A percentile compares a stretch with the other conserved stretches of the same genome.
These are phyloP conservation scores for Polymixis lichenea DNA, from an alignment of 2,888 invertebrate genomes.

Conservation along the genomic window DNA sequence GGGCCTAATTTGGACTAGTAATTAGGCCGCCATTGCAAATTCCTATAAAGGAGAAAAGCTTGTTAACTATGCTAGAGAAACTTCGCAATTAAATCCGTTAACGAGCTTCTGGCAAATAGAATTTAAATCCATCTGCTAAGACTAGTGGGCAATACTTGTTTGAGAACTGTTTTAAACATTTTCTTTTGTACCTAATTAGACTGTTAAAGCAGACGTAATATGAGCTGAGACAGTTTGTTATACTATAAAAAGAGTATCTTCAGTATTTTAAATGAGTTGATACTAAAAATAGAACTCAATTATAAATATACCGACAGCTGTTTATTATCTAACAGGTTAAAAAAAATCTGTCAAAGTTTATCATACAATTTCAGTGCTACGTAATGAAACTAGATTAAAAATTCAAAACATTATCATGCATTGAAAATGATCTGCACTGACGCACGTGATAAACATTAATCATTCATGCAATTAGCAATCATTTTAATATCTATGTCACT, in stretches of 20 bases:
- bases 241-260: background rate
- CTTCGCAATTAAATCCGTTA: conserved; percentile 70
- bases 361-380: background rate
- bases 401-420: conserved; percentile 32
- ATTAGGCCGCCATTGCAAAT: conserved; percentile 71
- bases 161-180: conserved; percentile 8
- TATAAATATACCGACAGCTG: background rate
- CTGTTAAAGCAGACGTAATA: background rate
- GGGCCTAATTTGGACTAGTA: conserved; percentile 68
- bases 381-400: conserved; percentile 41
- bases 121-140: conserved; percentile 60
- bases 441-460: conserved; percentile 48
- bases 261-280: background rate
- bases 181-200: conserved; percentile 25
- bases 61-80: conserved; percentile 60
- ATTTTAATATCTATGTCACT: conserved; percentile 31
- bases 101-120: conserved; percentile 64
- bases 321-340: background rate
- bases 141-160: conserved; percentile 21
- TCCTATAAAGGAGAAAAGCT: conserved; percentile 66
- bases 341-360: conserved; percentile 19
- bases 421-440: conserved; percentile 12
- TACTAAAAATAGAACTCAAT: conserved; percentile 7
- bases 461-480: conserved; percentile 48
- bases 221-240: background rate